These are phyloP conservation scores for Oenanthe melanoleuca DNA, from an alignment of 2,113 vertebrate species.

Conservation along the genomic window DNA sequence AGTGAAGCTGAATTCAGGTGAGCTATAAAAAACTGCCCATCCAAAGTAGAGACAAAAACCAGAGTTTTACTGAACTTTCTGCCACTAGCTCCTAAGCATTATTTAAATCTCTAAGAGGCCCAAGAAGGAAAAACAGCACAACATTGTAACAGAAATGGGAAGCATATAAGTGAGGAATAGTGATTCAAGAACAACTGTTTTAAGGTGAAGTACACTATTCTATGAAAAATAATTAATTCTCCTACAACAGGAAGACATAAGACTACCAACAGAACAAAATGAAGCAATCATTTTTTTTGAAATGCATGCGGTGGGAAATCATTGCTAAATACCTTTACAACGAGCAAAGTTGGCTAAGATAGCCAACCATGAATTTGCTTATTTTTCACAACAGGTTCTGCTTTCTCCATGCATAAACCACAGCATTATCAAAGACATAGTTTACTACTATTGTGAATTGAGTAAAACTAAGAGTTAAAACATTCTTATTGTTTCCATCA, in stretches of 20 bases:
- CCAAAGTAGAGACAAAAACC: background rate
- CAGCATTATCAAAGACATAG: conserved; percentile 72
- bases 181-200: background rate
- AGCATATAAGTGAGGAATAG: background rate
- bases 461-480: conserved; percentile 53
- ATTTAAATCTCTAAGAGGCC: background rate
- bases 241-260: conserved; percentile 39
- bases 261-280: conserved; percentile 56
- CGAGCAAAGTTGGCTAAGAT: conserved; percentile 78
- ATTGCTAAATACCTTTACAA: conserved; percentile 80
- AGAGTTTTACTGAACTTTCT: background rate
- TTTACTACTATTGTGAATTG: conserved; percentile 66
- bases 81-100: background rate
- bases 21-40: background rate
- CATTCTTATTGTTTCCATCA: background rate
- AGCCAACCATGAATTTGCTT: conserved; percentile 66
- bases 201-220: background rate
- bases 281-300: conserved; percentile 78
- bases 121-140: background rate
- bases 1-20: background rate
- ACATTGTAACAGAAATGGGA: background rate
- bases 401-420: conserved; percentile 80
- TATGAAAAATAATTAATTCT: background rate
- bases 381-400: conserved; percentile 77
- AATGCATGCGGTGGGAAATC: conserved; percentile 74